A percentile compares a stretch with the other conserved stretches of the same genome.
These are phyloP conservation scores for Leuciscus idus DNA, from an alignment of 2,113 vertebrate species.

Conservation along the genomic window DNA sequence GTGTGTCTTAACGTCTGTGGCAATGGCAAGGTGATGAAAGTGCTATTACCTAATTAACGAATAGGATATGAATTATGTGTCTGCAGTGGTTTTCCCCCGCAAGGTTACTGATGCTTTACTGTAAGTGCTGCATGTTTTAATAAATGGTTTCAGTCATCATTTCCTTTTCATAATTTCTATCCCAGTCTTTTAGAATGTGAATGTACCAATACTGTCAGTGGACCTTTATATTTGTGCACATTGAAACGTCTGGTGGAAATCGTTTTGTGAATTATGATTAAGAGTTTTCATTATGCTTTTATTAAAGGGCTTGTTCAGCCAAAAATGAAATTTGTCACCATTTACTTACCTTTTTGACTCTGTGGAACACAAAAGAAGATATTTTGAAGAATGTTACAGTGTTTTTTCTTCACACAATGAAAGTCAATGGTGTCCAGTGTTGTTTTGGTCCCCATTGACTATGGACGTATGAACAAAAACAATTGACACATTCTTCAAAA, in stretches of 20 bases:
- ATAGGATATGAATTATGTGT: slow-evolving; percentile 48
- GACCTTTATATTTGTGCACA: not conserved
- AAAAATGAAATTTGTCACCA: not conserved
- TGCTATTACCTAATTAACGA: slow-evolving; percentile 54
- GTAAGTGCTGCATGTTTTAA: slow-evolving; percentile 32
- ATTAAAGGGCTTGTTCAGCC: not conserved
- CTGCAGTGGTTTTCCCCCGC: slow-evolving; percentile 31
- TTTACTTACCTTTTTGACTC: not conserved
- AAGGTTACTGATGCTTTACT: slow-evolving; percentile 13
- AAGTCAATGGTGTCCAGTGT: not conserved
- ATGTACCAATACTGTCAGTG: slow-evolving; percentile 11
- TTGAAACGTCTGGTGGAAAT: not conserved
- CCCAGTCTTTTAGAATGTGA: not conserved
- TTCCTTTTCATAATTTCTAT: slow-evolving; percentile 13
- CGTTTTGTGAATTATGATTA: not conserved
- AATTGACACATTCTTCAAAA: not conserved
- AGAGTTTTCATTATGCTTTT: slow-evolving; percentile 14
- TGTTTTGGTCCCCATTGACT: not conserved
- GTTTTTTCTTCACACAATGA: not conserved
- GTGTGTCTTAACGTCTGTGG: slow-evolving; percentile 29
- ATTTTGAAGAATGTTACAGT: not conserved
- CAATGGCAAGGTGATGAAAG: slow-evolving; percentile 52
- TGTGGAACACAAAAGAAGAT: not conserved
- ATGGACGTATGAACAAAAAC: not conserved
- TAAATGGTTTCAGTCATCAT: slow-evolving; percentile 41